Evolutionary conservation across 2,113 vertebrate species (phyloP).

Genomic region (Dipodomys stephensi): DNA sequence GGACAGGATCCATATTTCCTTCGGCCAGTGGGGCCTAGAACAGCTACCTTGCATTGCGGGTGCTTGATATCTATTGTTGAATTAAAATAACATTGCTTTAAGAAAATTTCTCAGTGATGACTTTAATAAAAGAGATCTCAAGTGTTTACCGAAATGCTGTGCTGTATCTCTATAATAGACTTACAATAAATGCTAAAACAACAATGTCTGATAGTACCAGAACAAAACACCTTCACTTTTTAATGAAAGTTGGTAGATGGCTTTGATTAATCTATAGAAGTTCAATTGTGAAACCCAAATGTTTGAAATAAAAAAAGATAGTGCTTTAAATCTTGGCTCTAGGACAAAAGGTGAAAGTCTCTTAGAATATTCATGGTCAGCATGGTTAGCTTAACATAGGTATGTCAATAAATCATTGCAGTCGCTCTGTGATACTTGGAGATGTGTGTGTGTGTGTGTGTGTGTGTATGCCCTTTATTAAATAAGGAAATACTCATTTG

Average conservation of each 20-base stretch:
- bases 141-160: conserved; percentile 51
- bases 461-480: neutral
- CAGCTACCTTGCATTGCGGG: neutral
- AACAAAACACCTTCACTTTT: neutral
- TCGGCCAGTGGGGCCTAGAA: neutral
- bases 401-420: conserved; percentile 62
- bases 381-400: conserved; percentile 37
- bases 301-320: conserved; percentile 29
- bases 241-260: neutral
- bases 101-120: neutral
- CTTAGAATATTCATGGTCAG: conserved; percentile 55
- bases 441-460: neutral
- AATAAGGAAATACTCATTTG: conserved; percentile 38
- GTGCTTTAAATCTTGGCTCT: conserved; percentile 37
- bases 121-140: conserved; percentile 22
- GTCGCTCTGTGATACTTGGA: neutral
- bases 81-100: conserved; percentile 57
- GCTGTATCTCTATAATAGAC: conserved; percentile 32
- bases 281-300: conserved; percentile 8
- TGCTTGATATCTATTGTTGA: neutral
- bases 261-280: conserved; percentile 29
- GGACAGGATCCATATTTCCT: neutral
- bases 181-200: conserved; percentile 56
- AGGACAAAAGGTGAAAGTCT: neutral
- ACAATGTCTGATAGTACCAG: neutral